Evolutionary conservation across 2,888 invertebrate genomes (phyloP), one percentile per base, ranked within the genome.

Genomic region (Furcula furcula): DNA sequence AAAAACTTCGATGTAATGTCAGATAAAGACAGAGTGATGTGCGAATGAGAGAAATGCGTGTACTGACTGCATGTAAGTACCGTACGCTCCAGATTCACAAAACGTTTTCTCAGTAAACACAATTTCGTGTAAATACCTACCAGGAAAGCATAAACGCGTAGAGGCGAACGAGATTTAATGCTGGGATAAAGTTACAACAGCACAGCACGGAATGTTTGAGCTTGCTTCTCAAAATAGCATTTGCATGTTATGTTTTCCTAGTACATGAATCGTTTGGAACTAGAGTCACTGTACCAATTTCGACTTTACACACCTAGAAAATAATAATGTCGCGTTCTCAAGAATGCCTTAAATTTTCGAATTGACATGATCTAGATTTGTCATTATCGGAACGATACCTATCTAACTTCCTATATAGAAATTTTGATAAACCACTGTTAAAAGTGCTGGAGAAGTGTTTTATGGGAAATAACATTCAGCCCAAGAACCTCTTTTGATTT

Each of bases 61-160:
- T 29, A 46, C 46, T 46, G 40, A 26, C 26, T 26, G 14, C 9
- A 6, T 12, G 10, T 9, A 9, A 5, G 45, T 69, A 74, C 75
- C 74, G 75, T 71, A 61, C 63, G 73, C 55, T 64, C 71, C 61
- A 65, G 58, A 64, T 72, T 51, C 49, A 47, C 36, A 53, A 53
- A 59, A 55, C 47, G 59, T 57, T 54, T 75, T 70, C 70, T 61
- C 40, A 55, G 71, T 69, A 66, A 54, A 63, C 54, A 54, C 57
- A 64, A 67, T 71, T 73, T 73, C 38, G 61, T 57, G 46, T 57
- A 46, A 65, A 59, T 63, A 58, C 51, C 31, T 58, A 63, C 69
- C 66, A 59, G 68, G 68, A 62, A 66, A 43, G 34, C 51, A 58
- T 57, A 55, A 46, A 40, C 34, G 40, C 22, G 40, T 35, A 31